Evolutionary conservation across 1,140 invertebrate genomes (phyloP).

Genomic region (Zaprionus vittiger): DNA sequence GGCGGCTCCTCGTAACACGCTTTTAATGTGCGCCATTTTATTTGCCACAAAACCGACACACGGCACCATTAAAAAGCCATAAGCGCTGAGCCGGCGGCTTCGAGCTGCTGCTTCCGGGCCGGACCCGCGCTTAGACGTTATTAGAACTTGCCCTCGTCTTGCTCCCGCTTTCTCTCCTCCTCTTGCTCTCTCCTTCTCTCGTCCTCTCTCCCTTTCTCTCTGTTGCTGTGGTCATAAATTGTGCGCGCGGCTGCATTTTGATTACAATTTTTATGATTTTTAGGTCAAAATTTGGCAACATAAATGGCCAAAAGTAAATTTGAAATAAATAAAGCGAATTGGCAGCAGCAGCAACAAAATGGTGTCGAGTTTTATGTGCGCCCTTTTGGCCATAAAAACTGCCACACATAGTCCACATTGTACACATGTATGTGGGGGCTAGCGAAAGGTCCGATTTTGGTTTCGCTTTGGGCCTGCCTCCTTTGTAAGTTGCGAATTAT

Average conservation of each 20-base stretch:
- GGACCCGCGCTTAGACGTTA: conserved; percentile 73
- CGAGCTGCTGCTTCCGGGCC: conserved; percentile 46
- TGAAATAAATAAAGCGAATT: conserved; percentile 71
- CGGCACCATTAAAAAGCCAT: conserved; percentile 82
- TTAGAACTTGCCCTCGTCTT: conserved; percentile 56
- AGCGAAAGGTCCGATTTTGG: background rate
- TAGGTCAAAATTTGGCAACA: conserved; percentile 83
- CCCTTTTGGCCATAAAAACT: conserved; percentile 49
- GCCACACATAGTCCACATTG: conserved; percentile 6
- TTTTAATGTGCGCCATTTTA: conserved; percentile 83
- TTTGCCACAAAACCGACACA: conserved; percentile 82
- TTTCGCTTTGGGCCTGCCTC: conserved; percentile 15
- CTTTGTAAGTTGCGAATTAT: conserved; percentile 59
- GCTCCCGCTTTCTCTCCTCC: background rate
- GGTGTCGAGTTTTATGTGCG: conserved; percentile 66
- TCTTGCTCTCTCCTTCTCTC: background rate
- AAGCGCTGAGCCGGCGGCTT: conserved; percentile 70
- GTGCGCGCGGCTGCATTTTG: conserved; percentile 62
- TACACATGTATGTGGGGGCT: background rate
- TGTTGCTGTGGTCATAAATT: conserved; percentile 61
- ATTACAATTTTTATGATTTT: conserved; percentile 83
- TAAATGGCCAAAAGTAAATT: conserved; percentile 81
- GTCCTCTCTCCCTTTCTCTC: conserved; percentile 18
- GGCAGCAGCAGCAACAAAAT: conserved; percentile 56
- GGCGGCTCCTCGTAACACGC: conserved; percentile 53